Evolutionary conservation across 2,888 invertebrate genomes (phyloP), one percentile per base, ranked within the genome.

Genomic region (Myopa testacea): DNA sequence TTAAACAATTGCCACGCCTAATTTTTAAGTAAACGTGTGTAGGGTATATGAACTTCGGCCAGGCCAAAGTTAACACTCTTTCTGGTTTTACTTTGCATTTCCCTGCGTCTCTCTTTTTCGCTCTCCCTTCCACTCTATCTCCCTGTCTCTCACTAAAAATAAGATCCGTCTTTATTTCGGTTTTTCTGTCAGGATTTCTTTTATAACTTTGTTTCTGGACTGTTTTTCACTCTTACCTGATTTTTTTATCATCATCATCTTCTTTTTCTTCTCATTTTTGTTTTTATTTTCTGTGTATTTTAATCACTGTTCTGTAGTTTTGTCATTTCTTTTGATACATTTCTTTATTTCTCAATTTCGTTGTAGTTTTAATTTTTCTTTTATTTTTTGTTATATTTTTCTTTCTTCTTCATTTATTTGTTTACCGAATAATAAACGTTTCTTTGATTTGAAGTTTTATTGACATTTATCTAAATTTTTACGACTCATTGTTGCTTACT

Each of bases 121-220:
- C 67, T 45, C n/a, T 34, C 45, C 26, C 38, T 55, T 38, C 19
- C 16, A 52, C 58, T 12, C 19, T n/a, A 7, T 14, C 45, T 50
- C 10, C 40, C n/a, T 50, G 8, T 50, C 45, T 26, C 37, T 1
- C 67, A 19, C n/a, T 34, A 26, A 26, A 26, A 26, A 26, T 1
- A 26, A 26, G 26, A 26, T 26, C 26, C 26, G 26, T 63, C 26
- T 38, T 26, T 71, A 16, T 37, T 38, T n/a, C 58, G 38, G 19
- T 62, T 74, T 74, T 63, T 65, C n/a, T 16, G 50, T 4, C 62
- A 26, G 16, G 16, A 4, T 60, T 62, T 62, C 63, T n/a, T 65
- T 52, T 16, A 45, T 52, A 62, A 50, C 60, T 45, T 69, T 60
- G 5, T 45, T 60, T 76, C 62, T 45, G 26, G 76, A 60, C 55